A percentile compares a stretch with the other conserved stretches of the same genome.
phyloP scores from a whole-genome alignment of 2,888 invertebrate species.

The Drosophila hawaiiensis region DNA sequence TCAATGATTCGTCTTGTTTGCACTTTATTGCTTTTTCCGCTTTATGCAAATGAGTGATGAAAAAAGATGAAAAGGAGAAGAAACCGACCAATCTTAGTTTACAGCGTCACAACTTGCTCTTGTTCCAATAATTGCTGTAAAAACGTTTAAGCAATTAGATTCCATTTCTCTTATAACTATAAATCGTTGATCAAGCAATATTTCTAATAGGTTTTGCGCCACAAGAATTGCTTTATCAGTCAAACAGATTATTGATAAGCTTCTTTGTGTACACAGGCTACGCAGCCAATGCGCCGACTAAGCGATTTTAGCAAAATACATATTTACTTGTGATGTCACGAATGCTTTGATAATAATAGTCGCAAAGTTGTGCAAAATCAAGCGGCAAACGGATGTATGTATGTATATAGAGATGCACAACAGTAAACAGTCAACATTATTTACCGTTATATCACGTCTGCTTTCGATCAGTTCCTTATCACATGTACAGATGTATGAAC shows the following conservation, averaged over 20 bases:
- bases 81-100: conserved; percentile 28
- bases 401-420: background rate
- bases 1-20: conserved; percentile 54
- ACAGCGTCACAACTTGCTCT: background rate
- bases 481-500: background rate
- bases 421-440: background rate
- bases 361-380: background rate
- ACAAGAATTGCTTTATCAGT: conserved; percentile 8
- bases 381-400: background rate
- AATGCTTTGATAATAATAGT: background rate
- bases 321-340: conserved; percentile 25
- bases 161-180: background rate
- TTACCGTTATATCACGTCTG: background rate
- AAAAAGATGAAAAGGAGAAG: conserved; percentile 32
- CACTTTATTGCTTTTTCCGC: conserved; percentile 72
- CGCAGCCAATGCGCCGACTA: conserved; percentile 25
- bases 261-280: conserved; percentile 20
- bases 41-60: conserved; percentile 27
- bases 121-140: conserved; percentile 16
- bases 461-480: background rate
- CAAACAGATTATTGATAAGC: conserved; percentile 3
- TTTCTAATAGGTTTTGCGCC: background rate
- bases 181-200: background rate
- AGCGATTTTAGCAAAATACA: conserved; percentile 6
- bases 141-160: background rate